These are phyloP conservation scores for Epizoanthus illoricatus DNA, from an alignment of 92 coral and sea anemone genomes.

Conservation along the genomic window DNA sequence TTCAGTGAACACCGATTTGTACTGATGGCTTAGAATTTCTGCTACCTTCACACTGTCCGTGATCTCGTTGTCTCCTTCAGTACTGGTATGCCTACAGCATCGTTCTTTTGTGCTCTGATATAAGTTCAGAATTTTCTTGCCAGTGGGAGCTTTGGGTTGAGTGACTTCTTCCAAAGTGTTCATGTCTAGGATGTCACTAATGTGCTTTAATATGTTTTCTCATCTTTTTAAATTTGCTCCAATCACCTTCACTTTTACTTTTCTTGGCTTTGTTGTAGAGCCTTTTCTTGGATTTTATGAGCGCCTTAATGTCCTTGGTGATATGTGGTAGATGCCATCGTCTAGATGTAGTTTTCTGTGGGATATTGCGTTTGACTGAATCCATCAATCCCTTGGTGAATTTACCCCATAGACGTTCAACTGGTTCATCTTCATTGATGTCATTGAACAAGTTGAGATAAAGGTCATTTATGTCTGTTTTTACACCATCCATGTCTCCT, in stretches of 20 bases:
- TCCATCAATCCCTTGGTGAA: slow-evolving; percentile 24
- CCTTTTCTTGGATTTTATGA: slow-evolving; percentile 36
- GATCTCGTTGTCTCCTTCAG: slow-evolving; percentile 16
- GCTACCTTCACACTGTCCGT: slow-evolving; percentile 47
- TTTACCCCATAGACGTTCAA: slow-evolving; percentile 16
- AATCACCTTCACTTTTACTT: slow-evolving; percentile 39
- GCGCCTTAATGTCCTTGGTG: slow-evolving; percentile 32
- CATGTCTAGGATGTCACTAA: neutral
- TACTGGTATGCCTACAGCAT: slow-evolving; percentile 51
- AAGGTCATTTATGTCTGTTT: slow-evolving; percentile 41
- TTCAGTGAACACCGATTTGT: slow-evolving; percentile 51
- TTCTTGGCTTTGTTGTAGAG: slow-evolving; percentile 56
- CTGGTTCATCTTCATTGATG: slow-evolving; percentile 39
- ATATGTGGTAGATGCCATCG: slow-evolving; percentile 53
- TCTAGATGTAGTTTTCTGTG: slow-evolving; percentile 31
- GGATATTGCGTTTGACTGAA: slow-evolving; percentile 20
- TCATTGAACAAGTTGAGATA: slow-evolving; percentile 32
- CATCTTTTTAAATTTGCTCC: slow-evolving; percentile 55
- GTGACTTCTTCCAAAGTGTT: slow-evolving; percentile 13
- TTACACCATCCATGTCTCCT: slow-evolving; percentile 47
- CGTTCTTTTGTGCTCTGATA: slow-evolving; percentile 39
- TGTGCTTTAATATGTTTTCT: slow-evolving; percentile 41
- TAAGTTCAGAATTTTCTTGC: slow-evolving; percentile 3
- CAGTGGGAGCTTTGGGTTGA: slow-evolving; percentile 3
- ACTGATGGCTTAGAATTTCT: slow-evolving; percentile 35